Evolutionary conservation across 2,113 vertebrate genomes (phyloP), one percentile per base, ranked within the genome.

Genomic region (Lipophrys pholis): DNA sequence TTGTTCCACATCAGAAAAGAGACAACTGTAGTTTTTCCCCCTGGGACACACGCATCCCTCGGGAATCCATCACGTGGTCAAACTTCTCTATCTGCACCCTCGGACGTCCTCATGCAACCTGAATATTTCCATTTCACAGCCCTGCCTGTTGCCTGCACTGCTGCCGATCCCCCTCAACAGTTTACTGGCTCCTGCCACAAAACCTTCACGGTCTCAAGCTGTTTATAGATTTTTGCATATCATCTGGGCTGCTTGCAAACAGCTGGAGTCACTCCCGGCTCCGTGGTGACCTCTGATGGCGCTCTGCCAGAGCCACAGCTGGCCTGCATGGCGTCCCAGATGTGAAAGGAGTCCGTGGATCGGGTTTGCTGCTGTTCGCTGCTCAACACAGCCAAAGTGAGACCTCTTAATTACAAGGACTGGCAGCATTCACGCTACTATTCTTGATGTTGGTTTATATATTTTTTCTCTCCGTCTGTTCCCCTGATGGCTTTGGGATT

Each of bases 241-340:
- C 81, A 74, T 74, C 69, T 74, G 75, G 66, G 48, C 48, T 11
- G 49, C 74, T 60, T 72, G 73, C 67, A 73, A 75, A 76, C 83
- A 83, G 73, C 83, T 86, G 81, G 84, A 90, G 75, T 69, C 63
- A 66, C 60, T 76, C 75, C 73, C 60, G 73, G 76, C 62, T 76
- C 69, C n/a, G 60, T 38, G 71, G 68, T 85, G 82, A 91, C 89
- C 89, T 83, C 73, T 45, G 53, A 86, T 74, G 82, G 80, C 70
- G 12, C 56, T 17, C 16, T 21, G 65, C 78, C 84, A 81, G 69
- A 84, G 75, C 62, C 82, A 78, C 87, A 88, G 87, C 88, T 88
- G 85, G 73, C 52, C 69, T 41, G 51, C 2, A 46, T 60, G 81
- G 76, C 14, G 76, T 70, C 69, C 80, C 87, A 81, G 78, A 89